Evolutionary conservation across 2,113 vertebrate genomes (phyloP).

Genomic region (Cynoglossus semilaevis): DNA sequence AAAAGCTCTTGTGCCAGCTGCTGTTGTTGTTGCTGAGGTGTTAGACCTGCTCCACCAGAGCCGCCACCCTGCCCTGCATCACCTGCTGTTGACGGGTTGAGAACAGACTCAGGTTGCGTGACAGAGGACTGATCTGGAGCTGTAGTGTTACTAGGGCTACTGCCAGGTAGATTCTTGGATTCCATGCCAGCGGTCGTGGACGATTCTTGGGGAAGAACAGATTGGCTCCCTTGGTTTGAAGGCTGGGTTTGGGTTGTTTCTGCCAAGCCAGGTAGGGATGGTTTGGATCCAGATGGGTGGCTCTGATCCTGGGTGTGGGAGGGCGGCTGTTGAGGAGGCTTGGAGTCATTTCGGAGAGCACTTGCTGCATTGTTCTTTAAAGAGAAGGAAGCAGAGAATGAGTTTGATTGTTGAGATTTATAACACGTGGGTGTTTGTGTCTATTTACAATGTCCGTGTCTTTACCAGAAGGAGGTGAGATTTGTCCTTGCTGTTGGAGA

Average conservation of each 20-base stretch:
- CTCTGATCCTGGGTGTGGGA: conserved; percentile 86
- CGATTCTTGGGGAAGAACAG: conserved; percentile 83
- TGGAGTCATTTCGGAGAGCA: conserved; percentile 86
- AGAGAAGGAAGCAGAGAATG: conserved; percentile 10
- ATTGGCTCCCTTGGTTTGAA: conserved; percentile 69
- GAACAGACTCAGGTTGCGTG: conserved; percentile 82
- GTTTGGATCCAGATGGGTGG: conserved; percentile 87
- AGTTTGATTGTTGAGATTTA: neutral
- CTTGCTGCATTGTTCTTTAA: conserved; percentile 86
- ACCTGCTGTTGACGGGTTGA: conserved; percentile 61
- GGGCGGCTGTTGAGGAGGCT: conserved; percentile 78
- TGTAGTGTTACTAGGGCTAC: conserved; percentile 84
- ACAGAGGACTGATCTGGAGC: conserved; percentile 80
- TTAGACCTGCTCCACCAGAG: conserved; percentile 63
- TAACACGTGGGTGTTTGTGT: neutral
- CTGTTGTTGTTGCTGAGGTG: conserved; percentile 80
- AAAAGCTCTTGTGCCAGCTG: conserved; percentile 86
- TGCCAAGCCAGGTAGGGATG: conserved; percentile 84
- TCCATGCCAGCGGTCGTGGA: conserved; percentile 82
- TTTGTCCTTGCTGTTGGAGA: conserved; percentile 94
- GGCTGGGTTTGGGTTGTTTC: conserved; percentile 78
- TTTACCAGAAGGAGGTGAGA: conserved; percentile 89
- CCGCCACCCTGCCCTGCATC: conserved; percentile 63
- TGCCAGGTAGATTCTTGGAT: conserved; percentile 80
- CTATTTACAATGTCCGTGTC: conserved; percentile 5